These are phyloP conservation scores for Abrostola triplasia DNA, from an alignment of 2,888 invertebrate genomes.

Conservation along the genomic window DNA sequence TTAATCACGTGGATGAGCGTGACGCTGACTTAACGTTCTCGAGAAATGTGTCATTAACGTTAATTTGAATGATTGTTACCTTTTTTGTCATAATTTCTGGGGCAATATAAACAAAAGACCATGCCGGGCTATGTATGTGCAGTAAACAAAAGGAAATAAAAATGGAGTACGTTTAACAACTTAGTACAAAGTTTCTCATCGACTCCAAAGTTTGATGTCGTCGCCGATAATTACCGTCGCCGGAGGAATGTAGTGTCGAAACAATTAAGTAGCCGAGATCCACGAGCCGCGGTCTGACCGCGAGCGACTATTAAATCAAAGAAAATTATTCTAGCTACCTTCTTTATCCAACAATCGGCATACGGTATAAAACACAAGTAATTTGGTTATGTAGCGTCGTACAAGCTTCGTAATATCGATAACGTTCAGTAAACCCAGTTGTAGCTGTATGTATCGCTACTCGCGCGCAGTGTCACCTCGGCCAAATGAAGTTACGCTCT, in stretches of 20 bases:
- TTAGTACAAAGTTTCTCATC: slow-evolving; percentile 65
- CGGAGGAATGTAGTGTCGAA: slow-evolving; percentile 72
- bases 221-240: slow-evolving; percentile 72
- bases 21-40: slow-evolving; percentile 79
- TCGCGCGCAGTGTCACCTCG: slow-evolving; percentile 46
- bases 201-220: slow-evolving; percentile 63
- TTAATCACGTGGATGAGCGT: slow-evolving; percentile 85
- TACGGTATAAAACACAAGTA: neutral
- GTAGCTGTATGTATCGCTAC: slow-evolving; percentile 38
- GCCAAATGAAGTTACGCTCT: slow-evolving; percentile 65
- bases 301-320: slow-evolving; percentile 24
- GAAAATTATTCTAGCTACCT: neutral
- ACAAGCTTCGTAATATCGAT: neutral
- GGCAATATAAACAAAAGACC: slow-evolving; percentile 64
- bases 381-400: neutral
- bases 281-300: slow-evolving; percentile 30
- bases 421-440: neutral
- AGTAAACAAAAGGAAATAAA: slow-evolving; percentile 61
- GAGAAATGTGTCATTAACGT: slow-evolving; percentile 86
- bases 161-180: slow-evolving; percentile 62
- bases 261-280: slow-evolving; percentile 73
- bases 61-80: slow-evolving; percentile 82
- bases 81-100: slow-evolving; percentile 68
- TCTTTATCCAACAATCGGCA: neutral
- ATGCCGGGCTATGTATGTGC: slow-evolving; percentile 35